phyloP scores from a whole-genome alignment of 2,113 vertebrate genomes.

The mouse (Mus musculus) region GRCm39 chr10:18921501-18922000 shows the following conservation, averaged over 20 bases:
- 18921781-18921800: conserved; percentile 55
- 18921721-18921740: conserved; percentile 60
- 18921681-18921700: background rate
- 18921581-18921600: background rate
- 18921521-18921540: background rate
- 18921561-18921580: background rate
- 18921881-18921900: conserved; percentile 82
- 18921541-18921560: background rate
- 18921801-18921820: conserved; percentile 66
- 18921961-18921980: conserved; percentile 84
- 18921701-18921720: background rate
- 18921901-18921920: conserved; percentile 77
- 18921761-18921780: conserved; percentile 70
- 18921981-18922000: conserved; percentile 60
- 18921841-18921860: conserved; percentile 77
- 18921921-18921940: conserved; percentile 75
- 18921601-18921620: background rate
- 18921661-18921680: conserved; percentile 20
- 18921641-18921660: background rate
- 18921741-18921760: conserved; percentile 47
- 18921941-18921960: conserved; percentile 80
- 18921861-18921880: conserved; percentile 63
- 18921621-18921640: background rate
- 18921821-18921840: conserved; percentile 60
- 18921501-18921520: background rate